Evolutionary conservation across 2,113 vertebrate genomes (phyloP).

Genomic region (Elanoides forficatus): DNA sequence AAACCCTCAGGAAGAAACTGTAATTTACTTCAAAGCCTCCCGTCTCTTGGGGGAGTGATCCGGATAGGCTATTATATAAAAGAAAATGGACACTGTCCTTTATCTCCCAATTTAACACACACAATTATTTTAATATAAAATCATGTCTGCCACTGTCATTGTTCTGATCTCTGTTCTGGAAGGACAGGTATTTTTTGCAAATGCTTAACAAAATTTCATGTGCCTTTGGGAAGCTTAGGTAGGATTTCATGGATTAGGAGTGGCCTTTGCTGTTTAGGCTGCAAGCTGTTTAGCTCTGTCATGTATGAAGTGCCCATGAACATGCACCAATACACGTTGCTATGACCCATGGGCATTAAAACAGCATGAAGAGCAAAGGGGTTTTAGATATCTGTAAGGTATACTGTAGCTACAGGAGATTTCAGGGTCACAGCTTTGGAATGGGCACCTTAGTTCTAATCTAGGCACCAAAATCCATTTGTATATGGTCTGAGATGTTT

Average conservation of each 20-base stretch:
- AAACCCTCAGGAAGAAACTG: not conserved
- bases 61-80: not conserved
- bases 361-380: not conserved
- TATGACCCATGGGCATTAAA: not conserved
- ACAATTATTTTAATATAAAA: not conserved
- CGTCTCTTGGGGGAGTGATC: not conserved
- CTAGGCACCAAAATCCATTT: not conserved
- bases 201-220: not conserved
- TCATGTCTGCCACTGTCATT: not conserved
- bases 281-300: not conserved
- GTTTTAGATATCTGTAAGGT: not conserved
- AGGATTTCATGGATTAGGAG: not conserved
- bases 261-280: not conserved
- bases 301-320: not conserved
- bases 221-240: not conserved
- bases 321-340: not conserved
- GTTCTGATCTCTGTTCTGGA: not conserved
- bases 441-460: not conserved
- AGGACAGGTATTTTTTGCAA: not conserved
- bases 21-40: not conserved
- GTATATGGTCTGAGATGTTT: not conserved
- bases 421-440: not conserved
- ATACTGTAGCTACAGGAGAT: not conserved
- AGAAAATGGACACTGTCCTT: not conserved
- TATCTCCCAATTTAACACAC: not conserved